Evolutionary conservation across 2,113 vertebrate genomes (phyloP).

Genomic region (Ceuthmochares aereus): DNA sequence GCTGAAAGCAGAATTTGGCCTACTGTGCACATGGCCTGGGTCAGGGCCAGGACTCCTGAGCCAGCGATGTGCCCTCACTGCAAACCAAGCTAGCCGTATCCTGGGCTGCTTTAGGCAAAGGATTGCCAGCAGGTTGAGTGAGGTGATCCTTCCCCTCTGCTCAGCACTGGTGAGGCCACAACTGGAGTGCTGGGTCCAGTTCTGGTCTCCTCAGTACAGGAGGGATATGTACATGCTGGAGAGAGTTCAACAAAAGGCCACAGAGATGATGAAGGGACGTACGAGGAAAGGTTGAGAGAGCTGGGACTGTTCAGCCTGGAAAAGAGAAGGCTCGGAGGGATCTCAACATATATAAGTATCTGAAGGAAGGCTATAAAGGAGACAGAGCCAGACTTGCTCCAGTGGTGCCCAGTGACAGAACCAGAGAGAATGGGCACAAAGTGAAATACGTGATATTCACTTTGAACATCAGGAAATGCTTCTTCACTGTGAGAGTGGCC

Average conservation of each 20-base stretch:
- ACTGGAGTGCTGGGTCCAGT: too few relatives aligned
- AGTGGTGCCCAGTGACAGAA: background rate
- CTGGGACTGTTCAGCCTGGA: background rate
- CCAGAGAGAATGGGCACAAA: background rate
- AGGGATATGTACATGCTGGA: background rate
- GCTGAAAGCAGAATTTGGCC: background rate
- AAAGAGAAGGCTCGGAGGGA: background rate
- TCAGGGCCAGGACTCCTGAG: background rate
- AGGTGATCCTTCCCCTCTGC: background rate
- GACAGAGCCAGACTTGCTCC: rapidly evolving
- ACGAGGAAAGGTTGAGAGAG: background rate
- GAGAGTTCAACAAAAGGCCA: background rate
- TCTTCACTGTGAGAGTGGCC: background rate
- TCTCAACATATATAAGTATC: rapidly evolving
- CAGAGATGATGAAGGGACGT: rapidly evolving
- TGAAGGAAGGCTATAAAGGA: background rate
- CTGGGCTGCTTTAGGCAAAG: background rate
- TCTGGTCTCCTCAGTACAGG: background rate
- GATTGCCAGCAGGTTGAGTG: background rate
- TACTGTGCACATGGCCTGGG: background rate
- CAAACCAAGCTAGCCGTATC: background rate
- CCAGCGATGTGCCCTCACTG: background rate
- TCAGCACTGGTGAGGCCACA: background rate
- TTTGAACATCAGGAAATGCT: background rate
- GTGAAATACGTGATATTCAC: background rate